Percentiles rank a stretch among this genome's conserved stretches.
These are phyloP conservation scores for Syngnathoides biaculeatus DNA, from an alignment of 2,113 vertebrate species.

Conservation along the genomic window DNA sequence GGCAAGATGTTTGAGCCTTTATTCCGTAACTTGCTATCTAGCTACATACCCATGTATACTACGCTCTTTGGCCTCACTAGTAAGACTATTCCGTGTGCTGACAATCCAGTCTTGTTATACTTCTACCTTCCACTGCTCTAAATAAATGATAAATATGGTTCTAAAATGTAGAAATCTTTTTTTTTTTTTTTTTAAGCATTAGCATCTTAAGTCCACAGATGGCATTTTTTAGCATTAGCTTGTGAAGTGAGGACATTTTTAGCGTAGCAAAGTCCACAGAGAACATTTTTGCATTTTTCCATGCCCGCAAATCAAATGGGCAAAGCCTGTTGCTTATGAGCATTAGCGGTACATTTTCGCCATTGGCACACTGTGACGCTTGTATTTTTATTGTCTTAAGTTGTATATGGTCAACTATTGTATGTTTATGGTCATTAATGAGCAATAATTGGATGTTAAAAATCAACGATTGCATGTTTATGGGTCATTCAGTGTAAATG, in stretches of 20 bases:
- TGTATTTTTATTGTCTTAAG: no score
- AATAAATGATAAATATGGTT: background rate
- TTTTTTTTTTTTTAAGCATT: background rate
- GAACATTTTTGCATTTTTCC: background rate
- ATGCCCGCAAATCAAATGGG: no score
- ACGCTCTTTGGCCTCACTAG: background rate
- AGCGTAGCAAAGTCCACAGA: no score
- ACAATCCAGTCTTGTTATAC: background rate
- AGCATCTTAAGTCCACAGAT: background rate
- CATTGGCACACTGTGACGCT: no score
- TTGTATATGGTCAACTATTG: no score
- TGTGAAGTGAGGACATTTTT: no score
- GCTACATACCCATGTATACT: background rate
- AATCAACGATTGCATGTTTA: background rate
- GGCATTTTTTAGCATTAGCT: background rate
- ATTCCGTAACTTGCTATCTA: background rate
- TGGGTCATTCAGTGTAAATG: background rate
- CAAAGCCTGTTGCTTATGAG: no score
- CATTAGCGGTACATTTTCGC: no score
- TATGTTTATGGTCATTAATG: no score
- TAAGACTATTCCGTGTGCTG: background rate
- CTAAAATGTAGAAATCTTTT: no score
- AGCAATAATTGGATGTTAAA: background rate
- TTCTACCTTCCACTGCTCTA: no score
- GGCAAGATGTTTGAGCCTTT: background rate